phyloP scores from a whole-genome alignment of 35 echinoderm and acorn worm genomes.

The Nesometra sesokonis region DNA sequence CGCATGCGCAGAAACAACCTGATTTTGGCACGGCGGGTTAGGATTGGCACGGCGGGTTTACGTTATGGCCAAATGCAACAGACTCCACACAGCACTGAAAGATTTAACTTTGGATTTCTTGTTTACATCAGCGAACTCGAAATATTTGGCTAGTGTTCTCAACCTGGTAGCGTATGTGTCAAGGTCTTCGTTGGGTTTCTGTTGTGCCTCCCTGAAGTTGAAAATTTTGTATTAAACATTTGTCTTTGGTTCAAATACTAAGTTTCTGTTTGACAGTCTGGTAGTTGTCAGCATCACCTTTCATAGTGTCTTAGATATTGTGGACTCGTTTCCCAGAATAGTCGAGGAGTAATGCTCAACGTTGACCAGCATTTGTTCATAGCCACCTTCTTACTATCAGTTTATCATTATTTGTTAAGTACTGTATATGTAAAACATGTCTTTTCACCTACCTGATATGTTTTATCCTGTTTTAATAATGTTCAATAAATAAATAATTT shows the following conservation, averaged over 20 bases:
- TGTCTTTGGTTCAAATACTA: slow-evolving; percentile 29
- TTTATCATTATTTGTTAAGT: too few relatives aligned
- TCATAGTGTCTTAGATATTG: slow-evolving; percentile 26
- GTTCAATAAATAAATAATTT: too few relatives aligned
- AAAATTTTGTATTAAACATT: slow-evolving; percentile 31
- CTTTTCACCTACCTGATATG: too few relatives aligned
- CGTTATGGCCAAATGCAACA: too few relatives aligned
- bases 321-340: slow-evolving; percentile 34
- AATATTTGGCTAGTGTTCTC: slow-evolving; percentile 28
- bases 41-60: too few relatives aligned
- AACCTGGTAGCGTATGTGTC: slow-evolving; percentile 37
- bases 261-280: slow-evolving; percentile 23
- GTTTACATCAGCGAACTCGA: slow-evolving; percentile 31
- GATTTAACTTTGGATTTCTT: slow-evolving; percentile 53
- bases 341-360: slow-evolving; percentile 38
- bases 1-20: too few relatives aligned
- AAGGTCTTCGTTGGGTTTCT: slow-evolving; percentile 19
- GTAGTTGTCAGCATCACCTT: slow-evolving; percentile 30
- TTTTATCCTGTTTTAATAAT: too few relatives aligned
- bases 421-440: too few relatives aligned
- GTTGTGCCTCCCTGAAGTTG: slow-evolving; percentile 31
- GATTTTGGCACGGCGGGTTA: too few relatives aligned
- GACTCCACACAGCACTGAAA: slow-evolving; percentile 23
- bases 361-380: slow-evolving; percentile 18
- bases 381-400: too few relatives aligned